Percentiles rank a stretch among this genome's conserved stretches.
These are phyloP conservation scores for Actinemys pallida DNA, from an alignment of 2,113 vertebrate genomes.

Conservation along the genomic window DNA sequence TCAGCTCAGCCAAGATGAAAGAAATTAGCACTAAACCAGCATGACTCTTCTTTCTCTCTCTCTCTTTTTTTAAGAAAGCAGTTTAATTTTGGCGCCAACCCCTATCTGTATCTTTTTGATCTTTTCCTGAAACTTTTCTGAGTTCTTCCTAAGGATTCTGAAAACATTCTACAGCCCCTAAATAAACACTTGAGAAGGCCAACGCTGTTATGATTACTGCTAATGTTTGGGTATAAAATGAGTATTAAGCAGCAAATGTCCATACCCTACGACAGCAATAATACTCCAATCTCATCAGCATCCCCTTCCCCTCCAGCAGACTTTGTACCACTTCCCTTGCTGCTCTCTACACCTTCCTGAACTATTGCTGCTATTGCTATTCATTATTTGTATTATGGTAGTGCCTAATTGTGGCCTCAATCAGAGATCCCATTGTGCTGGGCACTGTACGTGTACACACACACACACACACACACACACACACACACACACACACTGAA, in stretches of 20 bases:
- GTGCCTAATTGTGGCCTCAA: neutral
- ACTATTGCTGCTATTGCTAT: accelerated
- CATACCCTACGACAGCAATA: neutral
- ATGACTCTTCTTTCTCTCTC: neutral
- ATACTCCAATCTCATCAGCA: neutral
- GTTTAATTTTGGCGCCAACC: neutral
- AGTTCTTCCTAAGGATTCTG: neutral
- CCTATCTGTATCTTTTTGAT: neutral
- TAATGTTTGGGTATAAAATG: neutral
- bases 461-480: neutral
- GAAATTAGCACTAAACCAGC: slow-evolving; percentile 23
- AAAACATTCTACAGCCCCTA: slow-evolving; percentile 16
- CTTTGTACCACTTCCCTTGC: neutral
- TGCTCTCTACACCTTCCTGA: neutral
- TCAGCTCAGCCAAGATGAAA: neutral
- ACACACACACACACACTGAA: neutral
- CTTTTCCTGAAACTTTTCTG: neutral
- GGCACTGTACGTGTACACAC: neutral
- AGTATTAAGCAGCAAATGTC: neutral
- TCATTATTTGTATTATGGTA: neutral
- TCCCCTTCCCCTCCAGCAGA: neutral
- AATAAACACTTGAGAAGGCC: neutral
- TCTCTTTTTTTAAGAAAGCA: neutral
- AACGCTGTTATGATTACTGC: neutral
- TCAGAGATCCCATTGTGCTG: neutral